A percentile compares a stretch with the other conserved stretches of the same genome.
Evolutionary conservation across 2,113 vertebrate species (phyloP).

Genomic region (Leptosomus discolor): DNA sequence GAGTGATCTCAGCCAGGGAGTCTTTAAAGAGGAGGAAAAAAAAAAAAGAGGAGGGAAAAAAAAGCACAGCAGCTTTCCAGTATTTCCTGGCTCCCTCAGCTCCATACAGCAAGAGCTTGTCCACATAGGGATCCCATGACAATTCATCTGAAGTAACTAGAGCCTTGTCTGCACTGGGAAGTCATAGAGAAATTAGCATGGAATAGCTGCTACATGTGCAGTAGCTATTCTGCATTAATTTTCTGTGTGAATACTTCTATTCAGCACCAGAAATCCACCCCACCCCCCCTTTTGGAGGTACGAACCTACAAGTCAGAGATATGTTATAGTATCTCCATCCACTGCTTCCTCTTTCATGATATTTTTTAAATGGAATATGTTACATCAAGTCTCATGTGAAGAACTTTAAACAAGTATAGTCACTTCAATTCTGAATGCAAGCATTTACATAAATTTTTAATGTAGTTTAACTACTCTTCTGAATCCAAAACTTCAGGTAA

Average conservation of each 20-base stretch:
- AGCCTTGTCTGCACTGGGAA: background rate
- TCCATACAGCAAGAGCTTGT: background rate
- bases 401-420: background rate
- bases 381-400: background rate
- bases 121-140: background rate
- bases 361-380: background rate
- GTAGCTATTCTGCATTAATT: constrained; percentile 1
- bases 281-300: background rate
- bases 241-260: constrained; percentile 40
- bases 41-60: rapidly evolving
- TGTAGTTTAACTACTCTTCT: background rate
- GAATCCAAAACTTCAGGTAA: background rate
- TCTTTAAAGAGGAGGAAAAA: background rate
- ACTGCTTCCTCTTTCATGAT: background rate
- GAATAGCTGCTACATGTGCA: constrained; percentile 18
- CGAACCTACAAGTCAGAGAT: background rate
- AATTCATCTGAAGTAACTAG: constrained; percentile 21
- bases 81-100: constrained; percentile 12
- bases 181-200: constrained; percentile 33
- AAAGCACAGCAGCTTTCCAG: background rate
- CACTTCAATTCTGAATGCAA: background rate
- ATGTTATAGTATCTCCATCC: background rate
- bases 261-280: background rate
- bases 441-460: background rate
- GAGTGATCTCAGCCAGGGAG: background rate